Evolutionary conservation across 35 echinoderm and acorn worm species (phyloP).

Genomic region (Hemicentrotus pulcherrimus): DNA sequence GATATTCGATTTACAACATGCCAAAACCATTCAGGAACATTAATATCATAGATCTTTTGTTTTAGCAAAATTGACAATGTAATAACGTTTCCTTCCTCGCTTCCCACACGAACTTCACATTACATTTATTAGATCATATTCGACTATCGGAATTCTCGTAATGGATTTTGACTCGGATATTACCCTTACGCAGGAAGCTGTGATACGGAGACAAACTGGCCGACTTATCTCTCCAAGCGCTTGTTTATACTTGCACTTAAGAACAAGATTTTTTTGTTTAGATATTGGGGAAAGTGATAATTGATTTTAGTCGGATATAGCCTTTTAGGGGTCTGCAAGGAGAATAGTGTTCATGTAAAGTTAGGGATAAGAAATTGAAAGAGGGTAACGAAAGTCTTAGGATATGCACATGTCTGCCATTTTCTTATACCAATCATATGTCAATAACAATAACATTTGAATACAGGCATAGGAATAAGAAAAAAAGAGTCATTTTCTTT

Average conservation of each 20-base stretch:
- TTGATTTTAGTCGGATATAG: background rate
- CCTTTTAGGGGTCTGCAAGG: background rate
- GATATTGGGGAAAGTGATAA: background rate
- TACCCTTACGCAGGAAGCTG: background rate
- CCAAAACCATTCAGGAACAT: too few relatives aligned
- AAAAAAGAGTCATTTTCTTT: too few relatives aligned
- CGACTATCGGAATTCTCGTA: background rate
- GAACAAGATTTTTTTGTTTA: background rate
- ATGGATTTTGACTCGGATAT: background rate
- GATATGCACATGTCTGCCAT: too few relatives aligned
- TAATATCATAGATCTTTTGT: too few relatives aligned
- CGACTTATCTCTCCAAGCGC: background rate
- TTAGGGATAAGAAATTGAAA: too few relatives aligned
- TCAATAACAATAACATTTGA: too few relatives aligned
- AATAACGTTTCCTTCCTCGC: background rate
- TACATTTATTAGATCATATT: background rate
- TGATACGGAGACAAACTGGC: background rate
- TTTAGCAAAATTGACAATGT: background rate
- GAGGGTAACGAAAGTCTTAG: too few relatives aligned
- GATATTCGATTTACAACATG: too few relatives aligned
- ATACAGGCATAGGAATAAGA: too few relatives aligned
- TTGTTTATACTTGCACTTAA: background rate
- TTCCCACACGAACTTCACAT: background rate
- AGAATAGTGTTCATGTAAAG: too few relatives aligned
- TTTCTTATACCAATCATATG: too few relatives aligned